phyloP scores from a whole-genome alignment of 2,888 invertebrate genomes.

The Eurytoma californica region DNA sequence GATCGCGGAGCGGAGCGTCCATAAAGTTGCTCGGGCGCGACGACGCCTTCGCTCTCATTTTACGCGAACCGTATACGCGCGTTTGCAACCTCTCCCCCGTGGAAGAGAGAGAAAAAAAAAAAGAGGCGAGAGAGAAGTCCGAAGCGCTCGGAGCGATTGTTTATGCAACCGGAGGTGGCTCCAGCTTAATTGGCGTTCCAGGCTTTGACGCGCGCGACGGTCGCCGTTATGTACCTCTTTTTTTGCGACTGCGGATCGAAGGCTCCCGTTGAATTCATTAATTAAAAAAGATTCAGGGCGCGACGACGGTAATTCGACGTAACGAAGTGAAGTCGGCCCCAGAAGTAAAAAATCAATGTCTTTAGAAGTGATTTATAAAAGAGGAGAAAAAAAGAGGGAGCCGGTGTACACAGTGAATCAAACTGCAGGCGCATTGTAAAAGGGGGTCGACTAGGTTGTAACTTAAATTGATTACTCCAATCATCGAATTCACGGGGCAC shows the following conservation, averaged over 20 bases:
- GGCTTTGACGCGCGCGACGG: conserved; percentile 9
- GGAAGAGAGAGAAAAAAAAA: conserved; percentile 21
- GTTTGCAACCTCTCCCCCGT: background rate
- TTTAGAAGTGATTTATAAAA: too few species aligned
- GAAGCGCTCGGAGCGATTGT: conserved; percentile 24
- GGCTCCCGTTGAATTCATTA: too few species aligned
- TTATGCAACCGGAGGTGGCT: background rate
- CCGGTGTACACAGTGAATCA: too few species aligned
- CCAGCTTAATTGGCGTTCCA: conserved; percentile 15
- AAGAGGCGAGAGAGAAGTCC: background rate
- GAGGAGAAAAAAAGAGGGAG: too few species aligned
- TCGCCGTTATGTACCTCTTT: background rate
- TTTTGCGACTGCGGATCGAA: too few species aligned
- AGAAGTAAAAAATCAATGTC: too few species aligned
- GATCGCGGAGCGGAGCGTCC: conserved; percentile 25
- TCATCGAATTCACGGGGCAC: background rate
- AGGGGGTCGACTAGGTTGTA: too few species aligned
- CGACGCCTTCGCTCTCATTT: conserved; percentile 17
- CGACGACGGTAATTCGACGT: too few species aligned
- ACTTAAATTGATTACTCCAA: background rate
- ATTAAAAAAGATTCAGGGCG: too few species aligned
- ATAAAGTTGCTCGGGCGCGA: conserved; percentile 24
- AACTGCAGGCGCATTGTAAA: too few species aligned
- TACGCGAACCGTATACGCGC: background rate
- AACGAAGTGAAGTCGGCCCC: too few species aligned